Evolutionary conservation across 2,888 invertebrate genomes (phyloP).

Genomic region (Camponotus fellah): DNA sequence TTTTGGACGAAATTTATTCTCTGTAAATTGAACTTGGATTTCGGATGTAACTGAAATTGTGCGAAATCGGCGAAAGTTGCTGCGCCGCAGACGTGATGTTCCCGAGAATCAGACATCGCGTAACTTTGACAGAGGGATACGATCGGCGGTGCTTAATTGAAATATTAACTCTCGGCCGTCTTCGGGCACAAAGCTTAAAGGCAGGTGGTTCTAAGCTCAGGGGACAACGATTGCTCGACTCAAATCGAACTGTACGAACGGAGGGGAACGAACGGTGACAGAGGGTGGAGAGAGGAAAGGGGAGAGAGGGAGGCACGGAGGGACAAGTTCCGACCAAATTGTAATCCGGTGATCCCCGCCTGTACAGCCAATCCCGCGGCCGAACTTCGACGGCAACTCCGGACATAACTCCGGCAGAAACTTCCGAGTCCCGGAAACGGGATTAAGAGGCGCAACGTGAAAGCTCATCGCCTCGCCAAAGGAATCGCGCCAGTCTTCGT

Average conservation of each 20-base stretch:
- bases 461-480: slow-evolving; percentile 64
- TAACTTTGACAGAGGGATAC: slow-evolving; percentile 18
- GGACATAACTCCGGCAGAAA: slow-evolving; percentile 66
- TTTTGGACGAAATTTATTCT: not conserved
- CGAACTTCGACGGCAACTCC: slow-evolving; percentile 66
- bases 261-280: not conserved
- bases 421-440: slow-evolving; percentile 64
- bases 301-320: not conserved
- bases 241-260: slow-evolving; percentile 65
- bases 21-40: not conserved
- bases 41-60: not conserved
- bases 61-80: not conserved
- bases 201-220: slow-evolving; percentile 51
- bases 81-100: not conserved
- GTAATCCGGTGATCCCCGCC: slow-evolving; percentile 68
- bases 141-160: slow-evolving; percentile 42
- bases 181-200: slow-evolving; percentile 51
- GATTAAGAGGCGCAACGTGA: slow-evolving; percentile 67
- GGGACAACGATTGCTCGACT: slow-evolving; percentile 59
- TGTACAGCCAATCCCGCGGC: slow-evolving; percentile 66
- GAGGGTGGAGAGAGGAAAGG: slow-evolving; percentile 33
- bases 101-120: slow-evolving; percentile 1
- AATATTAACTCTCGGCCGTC: slow-evolving; percentile 55
- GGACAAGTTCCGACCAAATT: slow-evolving; percentile 68
- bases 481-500: slow-evolving; percentile 49